Evolutionary conservation across 2,113 vertebrate genomes (phyloP), one percentile per base, ranked within the genome.

Genomic region (Sterna hirundo): DNA sequence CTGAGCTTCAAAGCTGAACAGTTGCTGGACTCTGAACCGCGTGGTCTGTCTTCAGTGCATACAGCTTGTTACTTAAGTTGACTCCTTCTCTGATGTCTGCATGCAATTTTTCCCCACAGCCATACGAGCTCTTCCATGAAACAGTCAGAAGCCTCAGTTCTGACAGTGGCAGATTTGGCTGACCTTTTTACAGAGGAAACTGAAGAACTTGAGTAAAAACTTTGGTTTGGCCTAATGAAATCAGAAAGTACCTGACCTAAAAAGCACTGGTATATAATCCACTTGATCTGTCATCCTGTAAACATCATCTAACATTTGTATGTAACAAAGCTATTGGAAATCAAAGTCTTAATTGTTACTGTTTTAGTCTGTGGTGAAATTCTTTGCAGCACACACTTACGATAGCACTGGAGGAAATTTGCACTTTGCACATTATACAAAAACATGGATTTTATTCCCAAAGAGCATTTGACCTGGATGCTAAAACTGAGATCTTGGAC

Each of bases 151-250:
- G 99, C 99, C 9, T 99, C 99, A 5, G 99, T 99, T 25, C 97
- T 99, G 97, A 99, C 99, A 3, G 99, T 99, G 57, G 99, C 99
- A 23, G 99, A 99, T 91, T 98, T 99, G 93, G 99, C 99, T 6
- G 99, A 99, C 58, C 98, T 99, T 82, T 99, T 99, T 70, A 99
- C 99, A 44, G 99, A 99, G 77, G 99, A 99, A 91, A 97, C 97
- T 1, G 99, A 99, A 97, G 98, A 98, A 78, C 98, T 99, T 65
- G 99, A 99, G 84, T 99, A 94, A 99, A 93, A 51, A 49, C 14
- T 6, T 10, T n/a, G 44, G 20, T 85, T 87, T 93, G 42, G 14
- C 68, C 65, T 83, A 55, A 30, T 32, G 55, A 93, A 76, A 70
- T 84, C 27, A 54, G 47, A 58, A 94, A 76, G 49, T 54, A 93